Base-by-base conservation (phyloP, 2,888 invertebrate genomes). In the Choreutis nemorana region DNA sequence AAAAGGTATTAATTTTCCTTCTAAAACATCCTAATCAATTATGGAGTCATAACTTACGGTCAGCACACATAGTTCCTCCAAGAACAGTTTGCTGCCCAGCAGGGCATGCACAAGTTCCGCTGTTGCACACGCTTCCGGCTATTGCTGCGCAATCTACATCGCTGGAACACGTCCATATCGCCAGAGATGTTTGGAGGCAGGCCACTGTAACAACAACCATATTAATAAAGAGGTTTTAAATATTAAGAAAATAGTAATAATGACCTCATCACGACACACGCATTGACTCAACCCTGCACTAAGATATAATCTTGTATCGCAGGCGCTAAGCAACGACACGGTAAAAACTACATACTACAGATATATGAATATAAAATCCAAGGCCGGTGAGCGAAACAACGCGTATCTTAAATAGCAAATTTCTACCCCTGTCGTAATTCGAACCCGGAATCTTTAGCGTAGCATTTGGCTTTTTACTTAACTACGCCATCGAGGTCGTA, bases 141-240 rank as follows among this genome's bases (percentile, higher is more conserved):
- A 66, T 41, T 2, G 43, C 45, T 0, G 41, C 21, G 33, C 77
- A 75, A 3, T 77, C 67, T 0, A 9, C 13, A 28, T 65, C 45
- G 0, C 30, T 20, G 0, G 32, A 29, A 27, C 77, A 77, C 0
- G 39, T 24, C 70, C 70, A 73, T 3, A 61, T 29, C 0, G 52
- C 41, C 0, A 39, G 3, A 0, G 42, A 44, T 0, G 41, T 16
- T 2, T 36, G 38, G 33, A 11, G 6, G 22, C 8, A 22, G 22
- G 10, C 5, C 8, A 22, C 22, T 23, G 23, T 23, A 9, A 6
- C 9, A 23, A 23, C 8, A 23, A 23, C 2, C 10, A 2, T 23
- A n/a, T 18, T 18, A 6, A 18, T 18, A 8, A 18, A 18, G 18
- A 18, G 18, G 18, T 18, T 18, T 18, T 5, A 18, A 18, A 18